These are phyloP conservation scores for Daubentonia madagascariensis DNA, from an alignment of 2,113 vertebrate genomes.

Conservation along the genomic window DNA sequence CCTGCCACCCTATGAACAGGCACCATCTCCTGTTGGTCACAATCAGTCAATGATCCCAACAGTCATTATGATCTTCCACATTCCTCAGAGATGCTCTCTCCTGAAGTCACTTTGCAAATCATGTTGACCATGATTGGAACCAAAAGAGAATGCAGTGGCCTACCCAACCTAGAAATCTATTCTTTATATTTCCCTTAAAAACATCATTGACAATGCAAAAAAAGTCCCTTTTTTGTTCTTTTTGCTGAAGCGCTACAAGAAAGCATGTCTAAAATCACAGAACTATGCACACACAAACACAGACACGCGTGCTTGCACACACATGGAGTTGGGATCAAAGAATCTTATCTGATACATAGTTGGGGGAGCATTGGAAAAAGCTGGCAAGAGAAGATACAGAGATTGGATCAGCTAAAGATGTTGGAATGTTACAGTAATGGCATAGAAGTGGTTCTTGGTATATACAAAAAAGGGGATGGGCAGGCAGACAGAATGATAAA, in stretches of 20 bases:
- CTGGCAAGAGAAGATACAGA: slow-evolving; percentile 70
- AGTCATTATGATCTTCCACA: not conserved
- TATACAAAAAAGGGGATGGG: slow-evolving; percentile 74
- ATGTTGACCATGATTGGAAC: slow-evolving; percentile 28
- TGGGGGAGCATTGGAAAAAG: slow-evolving; percentile 68
- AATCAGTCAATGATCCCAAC: slow-evolving; percentile 38
- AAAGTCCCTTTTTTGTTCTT: slow-evolving; percentile 56
- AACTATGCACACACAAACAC: slow-evolving; percentile 73
- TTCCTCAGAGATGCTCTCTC: slow-evolving; percentile 45
- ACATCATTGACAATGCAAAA: slow-evolving; percentile 52
- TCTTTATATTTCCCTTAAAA: slow-evolving; percentile 66
- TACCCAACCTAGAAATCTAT: slow-evolving; percentile 29
- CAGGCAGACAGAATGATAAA: slow-evolving; percentile 75
- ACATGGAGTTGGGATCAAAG: slow-evolving; percentile 55
- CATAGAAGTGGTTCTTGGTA: slow-evolving; percentile 70
- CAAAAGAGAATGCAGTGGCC: not conserved
- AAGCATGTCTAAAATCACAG: slow-evolving; percentile 85
- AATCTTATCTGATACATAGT: slow-evolving; percentile 75
- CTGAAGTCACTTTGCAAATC: slow-evolving; percentile 32
- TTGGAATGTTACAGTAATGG: slow-evolving; percentile 78
- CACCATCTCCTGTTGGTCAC: slow-evolving; percentile 42
- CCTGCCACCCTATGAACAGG: slow-evolving; percentile 29
- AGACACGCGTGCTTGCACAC: slow-evolving; percentile 63
- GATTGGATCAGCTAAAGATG: slow-evolving; percentile 69
- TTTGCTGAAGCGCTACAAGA: slow-evolving; percentile 84